Evolutionary conservation across 2,113 vertebrate genomes (phyloP), one percentile per base, ranked within the genome.

Genomic region (Bostrychus sinensis): DNA sequence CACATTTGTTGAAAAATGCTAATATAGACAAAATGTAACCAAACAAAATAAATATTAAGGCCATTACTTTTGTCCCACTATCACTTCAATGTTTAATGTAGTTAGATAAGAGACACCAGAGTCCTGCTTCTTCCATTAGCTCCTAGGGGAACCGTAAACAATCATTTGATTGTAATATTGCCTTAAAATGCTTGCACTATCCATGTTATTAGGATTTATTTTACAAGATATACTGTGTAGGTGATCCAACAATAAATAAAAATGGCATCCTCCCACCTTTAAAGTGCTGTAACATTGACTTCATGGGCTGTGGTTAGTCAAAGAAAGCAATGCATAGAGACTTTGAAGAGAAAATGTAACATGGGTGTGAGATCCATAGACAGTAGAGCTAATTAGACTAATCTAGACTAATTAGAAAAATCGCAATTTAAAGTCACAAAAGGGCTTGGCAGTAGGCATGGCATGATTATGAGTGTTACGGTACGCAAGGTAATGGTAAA

Each of bases 161-260:
- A 10, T 57, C 46, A 32, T 32, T 17, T 67, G 2, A 43, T 23
- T 4, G 50, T 28, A 59, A 57, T 66, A 81, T 68, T 71, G 64
- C 65, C 51, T 5, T 56, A 39, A 48, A 70, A 59, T 77, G n/a
- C n/a, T n/a, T 7, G 16, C 56, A 66, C 20, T 14, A 3, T 64
- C 53, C 2, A 11, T 51, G 6, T 43, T 14, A 20, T 39, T n/a
- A n/a, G n/a, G n/a, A n/a, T n/a, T 58, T 6, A 25, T 8, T 2
- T 62, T 3, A 14, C 42, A 46, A 9, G 14, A 13, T 25, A 42
- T 2, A 17, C 7, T 16, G 7, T 1, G 6, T 41, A 23, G 17
- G 34, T 30, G 60, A 73, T 55, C 36, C 26, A 22, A 62, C 43
- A 82, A 85, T 84, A 83, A 89, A 86, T 77, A 71, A 67, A 74